Base-by-base conservation (phyloP, 2,888 invertebrate genomes). In the Alitta virens region DNA sequence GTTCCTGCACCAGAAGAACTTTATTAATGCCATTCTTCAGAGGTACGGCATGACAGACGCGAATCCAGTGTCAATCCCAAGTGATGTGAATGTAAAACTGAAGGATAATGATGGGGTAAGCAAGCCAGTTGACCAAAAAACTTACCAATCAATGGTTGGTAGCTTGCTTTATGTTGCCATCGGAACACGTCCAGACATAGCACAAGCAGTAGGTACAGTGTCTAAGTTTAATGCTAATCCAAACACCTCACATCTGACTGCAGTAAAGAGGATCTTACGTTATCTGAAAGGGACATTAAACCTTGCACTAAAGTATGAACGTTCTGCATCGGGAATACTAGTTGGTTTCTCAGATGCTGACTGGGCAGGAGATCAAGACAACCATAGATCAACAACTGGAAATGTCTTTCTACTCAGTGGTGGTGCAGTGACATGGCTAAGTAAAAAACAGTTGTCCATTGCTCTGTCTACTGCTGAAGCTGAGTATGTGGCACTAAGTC, bases 391-490 rank as follows among this genome's bases (percentile, higher is more conserved):
- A 3, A 74, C 74, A 23, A 69, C 72, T 18, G 77, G 79, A 14
- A 75, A 69, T 56, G 14, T 74, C 1, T 64, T 76, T 42, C 56
- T 66, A 62, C 46, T 75, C 1, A 71, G 63, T 65, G 75, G 74
- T 25, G 65, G 64, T 46, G 70, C 71, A 0, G 69, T 79, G 2
- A 56, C 60, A 18, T 81, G 79, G 78, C 59, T 52, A 1, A 73
- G 74, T 3, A 75, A 66, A 42, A 78, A 72, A 62, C 80, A 80
- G 63, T 62, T 59, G n/a, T 55, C 67, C 25, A 75, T 77, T 5
- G 68, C 76, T 0, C 42, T 75, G 0, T 78, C 77, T 12, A 74
- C 75, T 0, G 78, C 77, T 5, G 79, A 79, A 66, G 73, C 78
- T 0, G 76, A 80, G 66, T 77, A 75, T 63, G 69, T 68, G 58